Percentiles rank a stretch among this genome's conserved stretches.
phyloP scores from a whole-genome alignment of 2,888 invertebrate genomes.

The Diarsia brunnea region DNA sequence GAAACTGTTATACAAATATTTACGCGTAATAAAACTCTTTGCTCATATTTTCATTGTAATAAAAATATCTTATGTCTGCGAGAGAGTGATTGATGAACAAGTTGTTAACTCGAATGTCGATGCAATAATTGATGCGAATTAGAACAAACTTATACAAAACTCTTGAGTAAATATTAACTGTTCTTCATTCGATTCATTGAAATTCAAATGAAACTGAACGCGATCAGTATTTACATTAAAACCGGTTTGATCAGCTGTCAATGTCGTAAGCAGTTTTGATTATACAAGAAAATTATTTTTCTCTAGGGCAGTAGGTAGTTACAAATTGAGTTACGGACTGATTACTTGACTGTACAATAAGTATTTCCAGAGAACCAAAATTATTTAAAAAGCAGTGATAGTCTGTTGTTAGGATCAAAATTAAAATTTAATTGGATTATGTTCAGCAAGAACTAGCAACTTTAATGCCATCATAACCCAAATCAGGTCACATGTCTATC shows the following conservation, averaged over 20 bases:
- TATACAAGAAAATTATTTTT: not conserved
- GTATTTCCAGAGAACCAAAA: not conserved
- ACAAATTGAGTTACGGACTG: not conserved
- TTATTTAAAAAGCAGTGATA: not conserved
- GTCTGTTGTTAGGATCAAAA: conserved; percentile 7
- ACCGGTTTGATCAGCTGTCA: not conserved
- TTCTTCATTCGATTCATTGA: not conserved
- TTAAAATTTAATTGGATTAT: conserved; percentile 2
- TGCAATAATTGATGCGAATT: not conserved
- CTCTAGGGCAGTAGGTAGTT: not conserved
- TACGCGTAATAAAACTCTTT: conserved; percentile 53
- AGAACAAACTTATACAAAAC: not conserved
- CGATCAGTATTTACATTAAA: not conserved
- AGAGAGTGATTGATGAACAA: conserved; percentile 2
- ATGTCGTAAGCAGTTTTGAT: not conserved
- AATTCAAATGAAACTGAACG: not conserved
- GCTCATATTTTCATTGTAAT: not conserved
- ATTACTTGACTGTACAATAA: not conserved
- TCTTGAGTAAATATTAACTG: no score
- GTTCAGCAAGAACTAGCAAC: not conserved
- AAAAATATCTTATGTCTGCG: conserved; percentile 8
- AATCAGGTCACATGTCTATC: conserved; percentile 60
- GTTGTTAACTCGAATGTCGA: not conserved
- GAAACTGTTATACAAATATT: conserved; percentile 62
- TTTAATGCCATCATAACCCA: conserved; percentile 35